phyloP scores from a whole-genome alignment of 1,140 invertebrate species.

The Danaus melanippus region DNA sequence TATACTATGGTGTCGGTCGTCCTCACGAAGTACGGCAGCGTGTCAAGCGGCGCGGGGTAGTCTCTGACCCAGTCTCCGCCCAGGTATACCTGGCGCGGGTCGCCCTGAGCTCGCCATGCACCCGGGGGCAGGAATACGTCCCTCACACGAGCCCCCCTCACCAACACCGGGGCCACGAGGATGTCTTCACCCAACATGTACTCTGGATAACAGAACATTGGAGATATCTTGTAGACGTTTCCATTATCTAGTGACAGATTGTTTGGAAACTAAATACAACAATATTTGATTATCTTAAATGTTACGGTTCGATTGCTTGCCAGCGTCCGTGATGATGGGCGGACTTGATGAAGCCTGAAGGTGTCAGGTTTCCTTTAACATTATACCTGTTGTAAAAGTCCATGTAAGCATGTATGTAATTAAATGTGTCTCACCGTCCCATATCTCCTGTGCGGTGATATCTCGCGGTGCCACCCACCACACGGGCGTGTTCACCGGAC shows the following conservation, averaged over 20 bases:
- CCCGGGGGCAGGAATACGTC: conserved; percentile 82
- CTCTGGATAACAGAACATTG: conserved; percentile 74
- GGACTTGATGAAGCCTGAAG: too few species aligned
- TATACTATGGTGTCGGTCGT: background rate
- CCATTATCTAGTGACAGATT: background rate
- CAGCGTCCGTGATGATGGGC: too few species aligned
- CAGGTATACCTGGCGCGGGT: conserved; percentile 41
- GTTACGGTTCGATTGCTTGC: too few species aligned
- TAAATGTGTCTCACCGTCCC: conserved; percentile 74
- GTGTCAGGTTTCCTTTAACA: too few species aligned
- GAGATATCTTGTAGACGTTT: background rate
- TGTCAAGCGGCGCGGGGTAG: conserved; percentile 78
- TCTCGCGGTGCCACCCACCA: conserved; percentile 90
- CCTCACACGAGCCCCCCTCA: conserved; percentile 74
- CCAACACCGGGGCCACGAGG: conserved; percentile 86
- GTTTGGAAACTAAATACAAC: too few species aligned
- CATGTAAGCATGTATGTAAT: background rate
- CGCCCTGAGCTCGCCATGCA: conserved; percentile 58
- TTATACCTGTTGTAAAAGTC: background rate
- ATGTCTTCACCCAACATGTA: conserved; percentile 86
- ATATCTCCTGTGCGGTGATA: conserved; percentile 74
- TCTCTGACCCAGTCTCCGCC: conserved; percentile 76
- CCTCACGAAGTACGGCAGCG: conserved; percentile 76
- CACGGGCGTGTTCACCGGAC: conserved; percentile 85
- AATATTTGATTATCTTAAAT: too few species aligned